phyloP scores from a whole-genome alignment of 2,113 vertebrate genomes.

The Danionella cerebrum region DNA sequence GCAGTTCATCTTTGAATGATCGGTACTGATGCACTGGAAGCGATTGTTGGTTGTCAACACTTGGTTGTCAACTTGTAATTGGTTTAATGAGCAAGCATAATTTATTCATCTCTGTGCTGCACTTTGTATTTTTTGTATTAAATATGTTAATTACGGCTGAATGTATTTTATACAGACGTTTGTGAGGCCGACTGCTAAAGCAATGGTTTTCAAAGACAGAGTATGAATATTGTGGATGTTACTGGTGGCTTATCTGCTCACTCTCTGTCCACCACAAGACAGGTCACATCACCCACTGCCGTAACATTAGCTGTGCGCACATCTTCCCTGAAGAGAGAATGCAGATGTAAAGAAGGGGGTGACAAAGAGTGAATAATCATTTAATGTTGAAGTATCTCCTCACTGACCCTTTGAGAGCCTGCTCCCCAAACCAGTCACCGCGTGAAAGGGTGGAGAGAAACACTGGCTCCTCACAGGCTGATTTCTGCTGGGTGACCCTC shows the following conservation, averaged over 20 bases:
- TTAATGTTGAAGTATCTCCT: background rate
- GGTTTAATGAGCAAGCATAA: too few species aligned
- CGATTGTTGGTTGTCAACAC: too few species aligned
- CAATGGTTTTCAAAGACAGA: too few species aligned
- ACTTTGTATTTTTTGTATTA: too few species aligned
- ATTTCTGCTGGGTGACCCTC: slow-evolving; percentile 53
- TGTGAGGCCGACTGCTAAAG: too few species aligned
- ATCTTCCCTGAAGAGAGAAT: slow-evolving; percentile 50
- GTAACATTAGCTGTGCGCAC: slow-evolving; percentile 60
- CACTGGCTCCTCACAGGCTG: slow-evolving; percentile 42
- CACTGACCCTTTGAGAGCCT: slow-evolving; percentile 62
- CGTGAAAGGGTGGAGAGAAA: slow-evolving; percentile 47
- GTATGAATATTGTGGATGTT: background rate
- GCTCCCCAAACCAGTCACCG: slow-evolving; percentile 68
- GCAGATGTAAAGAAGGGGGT: too few species aligned
- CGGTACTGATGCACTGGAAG: too few species aligned
- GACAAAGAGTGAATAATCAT: background rate
- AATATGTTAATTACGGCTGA: too few species aligned
- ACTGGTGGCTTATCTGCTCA: slow-evolving; percentile 38
- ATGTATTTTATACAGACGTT: too few species aligned
- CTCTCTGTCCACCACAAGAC: slow-evolving; percentile 68
- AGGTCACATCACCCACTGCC: slow-evolving; percentile 62
- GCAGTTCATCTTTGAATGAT: too few species aligned
- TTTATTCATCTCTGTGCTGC: too few species aligned
- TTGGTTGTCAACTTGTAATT: too few species aligned